A percentile compares a stretch with the other conserved stretches of the same genome.
Conservation (phyloP, 2,113 vertebrate species). For the Balaeniceps rex region DNA sequence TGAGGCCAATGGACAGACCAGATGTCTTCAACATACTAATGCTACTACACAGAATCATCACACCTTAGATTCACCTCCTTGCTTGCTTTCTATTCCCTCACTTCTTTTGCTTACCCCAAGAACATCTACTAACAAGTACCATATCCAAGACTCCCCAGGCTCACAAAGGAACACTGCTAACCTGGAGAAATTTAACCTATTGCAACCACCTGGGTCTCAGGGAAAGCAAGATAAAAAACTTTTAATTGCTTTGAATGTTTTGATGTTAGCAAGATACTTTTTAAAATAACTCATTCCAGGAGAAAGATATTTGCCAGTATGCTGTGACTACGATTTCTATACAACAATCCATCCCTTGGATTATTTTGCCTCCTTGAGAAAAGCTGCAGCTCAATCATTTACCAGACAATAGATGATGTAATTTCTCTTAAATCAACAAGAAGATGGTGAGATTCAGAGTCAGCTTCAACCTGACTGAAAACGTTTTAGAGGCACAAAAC, state of each 20-base stretch:
- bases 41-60: neutral
- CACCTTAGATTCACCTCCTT: neutral
- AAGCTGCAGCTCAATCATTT: neutral
- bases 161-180: neutral
- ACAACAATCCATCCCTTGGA: neutral
- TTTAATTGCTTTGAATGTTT: neutral
- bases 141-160: neutral
- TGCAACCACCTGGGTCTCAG: neutral
- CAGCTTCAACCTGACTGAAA: neutral
- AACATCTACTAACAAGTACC: neutral
- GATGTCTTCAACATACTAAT: neutral
- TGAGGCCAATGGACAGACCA: neutral
- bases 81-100: neutral
- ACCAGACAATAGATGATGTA: neutral
- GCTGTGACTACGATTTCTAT: neutral
- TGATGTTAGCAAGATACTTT: neutral
- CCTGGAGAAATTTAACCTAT: neutral
- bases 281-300: neutral
- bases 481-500: neutral
- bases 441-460: neutral
- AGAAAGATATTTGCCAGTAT: neutral
- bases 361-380: neutral
- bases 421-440: neutral
- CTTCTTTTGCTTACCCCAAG: neutral
- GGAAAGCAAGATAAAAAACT: neutral